Evolutionary conservation across 2,888 invertebrate genomes (phyloP), one percentile per base, ranked within the genome.

Genomic region (Molanna angustata): DNA sequence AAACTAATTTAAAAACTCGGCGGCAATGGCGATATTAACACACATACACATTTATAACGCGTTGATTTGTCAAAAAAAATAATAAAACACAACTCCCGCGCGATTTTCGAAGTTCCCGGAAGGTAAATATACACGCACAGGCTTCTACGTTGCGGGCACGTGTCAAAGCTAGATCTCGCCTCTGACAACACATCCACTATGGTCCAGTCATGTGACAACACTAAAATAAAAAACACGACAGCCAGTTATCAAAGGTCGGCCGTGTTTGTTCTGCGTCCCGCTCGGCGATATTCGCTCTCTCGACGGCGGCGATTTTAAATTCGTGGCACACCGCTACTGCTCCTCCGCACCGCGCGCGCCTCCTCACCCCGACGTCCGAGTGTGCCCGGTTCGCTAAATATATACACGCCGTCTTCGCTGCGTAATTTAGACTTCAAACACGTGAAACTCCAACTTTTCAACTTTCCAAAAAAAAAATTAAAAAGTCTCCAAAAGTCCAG

Each of bases 321-420:
- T 49, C 54, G 54, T 39, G 54, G 45, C 54, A 54, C 54, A 41
- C 45, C 41, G 43, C 37, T 22, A 21, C 42, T 32, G 18, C 37
- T 11, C 16, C 40, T 16, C 39, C 39, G 19, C 40, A 22, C 22
- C 47, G n/a, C 47, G 14, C 35, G 42, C 18, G 27, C 52, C n/a
- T n/a, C n/a, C n/a, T n/a, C n/a, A n/a, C n/a, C n/a, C n/a, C n/a
- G n/a, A n/a, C n/a, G n/a, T n/a, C n/a, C n/a, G n/a, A n/a, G n/a
- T n/a, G n/a, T n/a, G n/a, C n/a, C n/a, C n/a, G n/a, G n/a, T 33
- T 22, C 47, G 54, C 52, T 43, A 54, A 56, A 62, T 67, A 70
- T n/a, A n/a, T 73, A 71, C 75, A 74, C 75, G 76, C 74, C 74
- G 74, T 73, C 66, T 64, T 64, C 66, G 66, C 76, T 76, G 75